These are phyloP conservation scores for Aleiodes leptofemur DNA, from an alignment of 2,888 invertebrate genomes.

Conservation along the genomic window DNA sequence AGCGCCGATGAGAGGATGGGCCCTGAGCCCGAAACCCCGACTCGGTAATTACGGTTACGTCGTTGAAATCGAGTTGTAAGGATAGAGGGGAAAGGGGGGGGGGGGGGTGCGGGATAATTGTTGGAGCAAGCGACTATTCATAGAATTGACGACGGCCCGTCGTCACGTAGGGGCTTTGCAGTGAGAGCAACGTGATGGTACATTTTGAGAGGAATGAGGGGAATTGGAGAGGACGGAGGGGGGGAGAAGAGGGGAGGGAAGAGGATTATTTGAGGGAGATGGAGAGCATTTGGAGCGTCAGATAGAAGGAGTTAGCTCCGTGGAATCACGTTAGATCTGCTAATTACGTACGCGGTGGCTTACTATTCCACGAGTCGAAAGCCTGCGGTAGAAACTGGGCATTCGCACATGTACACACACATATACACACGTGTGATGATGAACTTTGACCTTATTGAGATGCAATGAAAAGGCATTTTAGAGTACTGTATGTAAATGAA, in stretches of 20 bases:
- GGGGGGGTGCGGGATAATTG: constrained; percentile 26
- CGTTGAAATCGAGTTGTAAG: constrained; percentile 39
- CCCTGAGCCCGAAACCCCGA: constrained; percentile 14
- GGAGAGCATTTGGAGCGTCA: not conserved
- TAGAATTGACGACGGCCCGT: constrained; percentile 39
- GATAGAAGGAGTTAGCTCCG: not conserved
- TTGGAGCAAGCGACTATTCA: constrained; percentile 44
- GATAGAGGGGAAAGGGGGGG: not conserved
- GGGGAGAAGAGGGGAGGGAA: constrained; percentile 1
- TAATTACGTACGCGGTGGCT: constrained; percentile 42
- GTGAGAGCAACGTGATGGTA: constrained; percentile 21
- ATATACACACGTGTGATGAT: not conserved
- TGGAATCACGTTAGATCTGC: constrained; percentile 36
- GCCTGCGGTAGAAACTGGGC: constrained; percentile 13
- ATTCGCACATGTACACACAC: not conserved
- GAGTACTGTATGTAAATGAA: constrained; percentile 10
- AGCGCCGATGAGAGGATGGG: constrained; percentile 5
- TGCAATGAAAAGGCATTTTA: constrained; percentile 5
- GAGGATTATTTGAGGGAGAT: not conserved
- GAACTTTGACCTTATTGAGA: constrained; percentile 24
- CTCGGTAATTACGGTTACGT: constrained; percentile 42
- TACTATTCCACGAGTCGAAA: constrained; percentile 4
- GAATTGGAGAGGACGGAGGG: not conserved
- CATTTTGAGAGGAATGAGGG: not conserved
- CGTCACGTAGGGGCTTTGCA: constrained; percentile 36